Evolutionary conservation across 1,140 invertebrate genomes (phyloP), one percentile per base, ranked within the genome.

Genomic region (Glomeris maerens): DNA sequence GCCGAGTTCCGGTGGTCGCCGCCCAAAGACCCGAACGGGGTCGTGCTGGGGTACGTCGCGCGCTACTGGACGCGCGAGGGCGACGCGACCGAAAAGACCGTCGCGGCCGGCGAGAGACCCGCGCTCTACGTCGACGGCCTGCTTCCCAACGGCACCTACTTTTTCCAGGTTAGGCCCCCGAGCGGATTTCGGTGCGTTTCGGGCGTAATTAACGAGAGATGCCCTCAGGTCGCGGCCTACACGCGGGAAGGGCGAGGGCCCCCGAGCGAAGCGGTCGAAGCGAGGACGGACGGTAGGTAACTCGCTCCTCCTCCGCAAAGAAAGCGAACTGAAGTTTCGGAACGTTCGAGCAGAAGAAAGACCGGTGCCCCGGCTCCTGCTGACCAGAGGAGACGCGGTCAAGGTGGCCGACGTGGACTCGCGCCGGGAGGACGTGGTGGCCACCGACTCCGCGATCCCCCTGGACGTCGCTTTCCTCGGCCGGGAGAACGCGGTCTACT

Each of bases 331-430:
- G n/a, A n/a, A n/a, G n/a, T n/a, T n/a, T n/a, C n/a, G n/a, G n/a
- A n/a, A n/a, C n/a, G n/a, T 31, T 38, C 31, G 55, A 55, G 26
- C 80, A 1, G 70, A 73, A 29, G 77, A 86, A 53, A 78, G 77
- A 54, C 80, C 86, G 0, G 72, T 90, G 14, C 87, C 87, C 0
- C 77, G 75, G 56, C 63, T 94, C 1, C 66, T 91, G n/a, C 69
- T 86, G 3, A 76, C 81, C 0, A 78, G 79, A 2, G 21, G 27
- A 26, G 80, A 85, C 58, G 74, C 77, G 1, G 75, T 89, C 2
- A 77, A 74, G 51, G 72, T 85, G 28, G 64, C 79, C 0, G 84
- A 89, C 60, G 65, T 84, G 39, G 85, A 89, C 60, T 72, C 46
- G 14, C 48, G 53, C 3, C 52, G 76, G 5, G 68, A 75, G 13